A percentile compares a stretch with the other conserved stretches of the same genome.
phyloP scores from a whole-genome alignment of 37 sponge, comb jelly and placozoan species.

The Haliclona indistincta region DNA sequence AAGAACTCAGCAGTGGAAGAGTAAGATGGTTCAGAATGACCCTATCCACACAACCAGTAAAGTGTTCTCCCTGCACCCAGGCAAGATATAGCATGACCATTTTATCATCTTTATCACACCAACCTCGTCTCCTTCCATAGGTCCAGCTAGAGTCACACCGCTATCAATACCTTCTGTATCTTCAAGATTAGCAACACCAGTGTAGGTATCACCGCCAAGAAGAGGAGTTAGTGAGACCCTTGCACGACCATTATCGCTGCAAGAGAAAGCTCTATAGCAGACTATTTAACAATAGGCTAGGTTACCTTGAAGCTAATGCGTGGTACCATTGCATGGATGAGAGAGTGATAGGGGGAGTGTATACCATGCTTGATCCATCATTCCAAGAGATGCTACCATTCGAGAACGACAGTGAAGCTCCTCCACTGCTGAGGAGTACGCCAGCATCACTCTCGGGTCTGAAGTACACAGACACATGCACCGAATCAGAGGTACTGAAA shows the following conservation, averaged over 20 bases:
- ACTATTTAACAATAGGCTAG: too few species aligned
- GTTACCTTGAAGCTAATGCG: too few species aligned
- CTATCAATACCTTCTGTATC: not conserved
- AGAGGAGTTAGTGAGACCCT: conserved; percentile 25
- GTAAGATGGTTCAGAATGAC: conserved; percentile 41
- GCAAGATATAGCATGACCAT: too few species aligned
- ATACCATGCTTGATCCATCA: too few species aligned
- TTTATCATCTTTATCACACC: too few species aligned
- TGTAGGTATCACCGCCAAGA: conserved; percentile 12
- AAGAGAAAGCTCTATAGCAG: too few species aligned
- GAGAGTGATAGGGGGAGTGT: too few species aligned
- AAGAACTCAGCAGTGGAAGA: conserved; percentile 34
- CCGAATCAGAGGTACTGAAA: not conserved
- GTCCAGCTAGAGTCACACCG: not conserved
- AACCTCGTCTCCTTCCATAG: not conserved
- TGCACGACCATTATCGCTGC: conserved; percentile 1
- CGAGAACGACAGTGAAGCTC: too few species aligned
- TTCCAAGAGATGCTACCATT: too few species aligned
- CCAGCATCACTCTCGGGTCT: conserved; percentile 16
- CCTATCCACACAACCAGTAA: conserved; percentile 61
- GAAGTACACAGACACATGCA: conserved; percentile 44
- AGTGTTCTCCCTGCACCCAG: conserved; percentile 12
- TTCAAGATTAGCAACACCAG: not conserved
- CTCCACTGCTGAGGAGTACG: conserved; percentile 1
- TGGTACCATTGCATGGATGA: too few species aligned